A percentile compares a stretch with the other conserved stretches of the same genome.
Evolutionary conservation across 1,140 invertebrate genomes (phyloP).

Genomic region (Laupala kohalensis): DNA sequence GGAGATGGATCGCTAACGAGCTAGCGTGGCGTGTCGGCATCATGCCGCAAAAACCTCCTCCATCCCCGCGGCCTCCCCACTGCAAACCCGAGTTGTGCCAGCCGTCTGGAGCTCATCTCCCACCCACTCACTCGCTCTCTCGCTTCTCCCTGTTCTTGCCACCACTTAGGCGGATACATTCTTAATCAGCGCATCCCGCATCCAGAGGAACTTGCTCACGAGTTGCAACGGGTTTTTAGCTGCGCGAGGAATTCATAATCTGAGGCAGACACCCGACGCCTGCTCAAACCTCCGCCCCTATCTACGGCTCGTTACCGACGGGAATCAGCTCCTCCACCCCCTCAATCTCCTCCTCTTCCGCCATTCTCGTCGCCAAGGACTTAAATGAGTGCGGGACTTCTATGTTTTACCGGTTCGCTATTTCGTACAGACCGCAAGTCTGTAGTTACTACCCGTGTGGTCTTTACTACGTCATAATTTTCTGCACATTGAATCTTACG

Average conservation of each 20-base stretch:
- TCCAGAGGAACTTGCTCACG: neutral
- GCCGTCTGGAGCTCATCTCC: too few relatives aligned
- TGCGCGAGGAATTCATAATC: neutral
- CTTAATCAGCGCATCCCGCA: neutral
- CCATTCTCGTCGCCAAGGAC: neutral
- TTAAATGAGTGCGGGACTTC: too few relatives aligned
- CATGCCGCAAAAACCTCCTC: neutral
- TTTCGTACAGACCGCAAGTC: too few relatives aligned
- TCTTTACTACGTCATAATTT: too few relatives aligned
- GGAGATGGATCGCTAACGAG: neutral
- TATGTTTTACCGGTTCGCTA: too few relatives aligned
- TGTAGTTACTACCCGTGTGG: too few relatives aligned
- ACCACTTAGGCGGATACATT: neutral
- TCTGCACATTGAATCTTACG: too few relatives aligned
- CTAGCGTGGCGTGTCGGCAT: neutral
- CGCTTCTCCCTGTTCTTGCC: neutral
- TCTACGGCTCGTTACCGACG: too few relatives aligned
- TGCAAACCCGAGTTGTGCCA: too few relatives aligned
- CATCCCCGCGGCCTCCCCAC: neutral
- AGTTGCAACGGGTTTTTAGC: neutral
- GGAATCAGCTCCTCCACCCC: too few relatives aligned
- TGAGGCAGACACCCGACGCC: neutral
- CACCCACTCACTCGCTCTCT: neutral
- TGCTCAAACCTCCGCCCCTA: too few relatives aligned
- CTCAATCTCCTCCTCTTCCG: neutral